These are phyloP conservation scores for Apantesis nais DNA, from an alignment of 2,888 invertebrate genomes.

Conservation along the genomic window DNA sequence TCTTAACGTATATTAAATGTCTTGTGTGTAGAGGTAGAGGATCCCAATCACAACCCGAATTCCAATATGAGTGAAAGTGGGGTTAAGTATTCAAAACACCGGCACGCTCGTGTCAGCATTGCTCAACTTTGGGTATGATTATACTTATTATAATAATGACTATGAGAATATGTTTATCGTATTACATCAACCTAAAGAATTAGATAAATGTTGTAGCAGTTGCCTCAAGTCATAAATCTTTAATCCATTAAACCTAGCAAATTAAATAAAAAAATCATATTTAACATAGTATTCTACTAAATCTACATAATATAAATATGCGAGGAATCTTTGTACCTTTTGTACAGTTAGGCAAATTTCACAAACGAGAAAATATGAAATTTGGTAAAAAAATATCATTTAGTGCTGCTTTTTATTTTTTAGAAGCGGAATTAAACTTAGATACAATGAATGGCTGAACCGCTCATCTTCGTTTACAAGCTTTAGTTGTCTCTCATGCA, in stretches of 20 bases:
- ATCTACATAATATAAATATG: no score
- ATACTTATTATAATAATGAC: conserved; percentile 60
- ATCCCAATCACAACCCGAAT: conserved; percentile 13
- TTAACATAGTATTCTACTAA: no score
- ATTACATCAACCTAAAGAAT: conserved; percentile 44
- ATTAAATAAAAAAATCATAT: no score
- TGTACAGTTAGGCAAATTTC: no score
- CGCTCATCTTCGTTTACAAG: no score
- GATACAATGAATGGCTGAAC: no score
- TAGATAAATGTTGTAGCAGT: conserved; percentile 50
- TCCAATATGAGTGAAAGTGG: conserved; percentile 52
- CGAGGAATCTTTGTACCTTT: neutral
- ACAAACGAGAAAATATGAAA: neutral
- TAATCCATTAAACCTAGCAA: neutral
- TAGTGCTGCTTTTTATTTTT: no score
- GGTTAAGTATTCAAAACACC: conserved; percentile 40
- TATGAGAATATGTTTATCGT: conserved; percentile 37
- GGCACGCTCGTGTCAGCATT: conserved; percentile 40
- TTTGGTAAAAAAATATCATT: neutral
- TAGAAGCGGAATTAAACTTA: no score
- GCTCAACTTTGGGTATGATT: conserved; percentile 56
- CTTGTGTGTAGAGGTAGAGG: neutral
- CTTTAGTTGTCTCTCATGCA: no score
- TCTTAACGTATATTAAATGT: neutral
- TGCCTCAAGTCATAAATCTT: conserved; percentile 34